Base-by-base conservation (phyloP, 2,797 vertebrate genomes). In the Parambassis ranga region DNA sequence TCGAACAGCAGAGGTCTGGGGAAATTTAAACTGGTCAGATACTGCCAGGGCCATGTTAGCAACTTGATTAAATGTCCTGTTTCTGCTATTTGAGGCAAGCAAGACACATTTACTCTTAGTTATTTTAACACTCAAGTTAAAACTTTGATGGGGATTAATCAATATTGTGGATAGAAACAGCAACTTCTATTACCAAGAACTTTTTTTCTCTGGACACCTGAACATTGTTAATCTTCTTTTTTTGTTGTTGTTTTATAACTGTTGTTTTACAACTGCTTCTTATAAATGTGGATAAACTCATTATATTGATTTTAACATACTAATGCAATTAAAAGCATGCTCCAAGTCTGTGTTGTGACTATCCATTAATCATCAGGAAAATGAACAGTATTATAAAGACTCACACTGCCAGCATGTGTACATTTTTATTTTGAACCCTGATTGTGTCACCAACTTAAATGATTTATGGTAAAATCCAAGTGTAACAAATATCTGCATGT, bases 91-190 rank as follows among this genome's bases (percentile, higher is more conserved):
- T 9, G 14, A 69, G 11, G 26, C 15, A 61, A 65, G 71, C n/a
- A 23, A 38, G 20, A 38, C 13, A 36, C 67, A 55, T 37, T 23
- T 20, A 63, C 15, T 57, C 3, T 2, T 7, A 33, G 32, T 46
- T 62, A 72, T 64, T 69, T 67, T 37, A 55, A 47, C n/a, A 31
- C 7, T 59, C 13, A 49, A 36, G 20, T 20, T 58, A 7, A 58
- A 78, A 72, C 11, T 60, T 48, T 58, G 42, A 58, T 69, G 46
- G 70, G 65, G 57, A 74, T 74, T 65, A 73, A 65, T 75, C 64
- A 62, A 61, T 11, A 22, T 55, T 42, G 65, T 47, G 44, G 48
- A 64, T 15, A 71, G 24, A 46, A 33, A 56, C 42, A 61, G 24
- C 65, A 23, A 20, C 24, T 55, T 55, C 15, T 6, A 48, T 43